A percentile compares a stretch with the other conserved stretches of the same genome.
These are phyloP conservation scores for Cetonia aurata DNA, from an alignment of 2,888 invertebrate genomes.

Conservation along the genomic window DNA sequence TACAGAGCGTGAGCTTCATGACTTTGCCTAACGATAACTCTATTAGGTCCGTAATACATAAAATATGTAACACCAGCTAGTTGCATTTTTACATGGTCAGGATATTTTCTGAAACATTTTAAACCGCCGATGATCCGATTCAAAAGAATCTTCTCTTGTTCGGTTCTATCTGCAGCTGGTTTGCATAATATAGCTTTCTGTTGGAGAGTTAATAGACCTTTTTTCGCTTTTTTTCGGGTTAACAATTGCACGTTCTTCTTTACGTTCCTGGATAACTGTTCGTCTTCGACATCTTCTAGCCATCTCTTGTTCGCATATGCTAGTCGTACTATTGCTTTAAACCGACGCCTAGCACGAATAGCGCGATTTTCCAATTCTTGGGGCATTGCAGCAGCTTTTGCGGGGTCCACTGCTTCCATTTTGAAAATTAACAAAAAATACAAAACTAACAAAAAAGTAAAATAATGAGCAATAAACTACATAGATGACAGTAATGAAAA, in stretches of 20 bases:
- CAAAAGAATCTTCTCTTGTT: conserved; percentile 73
- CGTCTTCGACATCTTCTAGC: conserved; percentile 69
- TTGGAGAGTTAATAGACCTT: conserved; percentile 58
- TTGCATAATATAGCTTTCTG: conserved; percentile 75
- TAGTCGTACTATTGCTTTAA: conserved; percentile 70
- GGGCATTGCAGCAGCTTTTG: conserved; percentile 12
- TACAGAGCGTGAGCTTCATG: conserved; percentile 73
- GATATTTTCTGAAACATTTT: conserved; percentile 74
- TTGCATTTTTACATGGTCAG: conserved; percentile 72
- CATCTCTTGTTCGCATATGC: conserved; percentile 72
- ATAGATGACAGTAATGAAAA: conserved; percentile 1
- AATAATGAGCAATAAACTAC: neutral
- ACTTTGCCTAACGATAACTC: conserved; percentile 74
- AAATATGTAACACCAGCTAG: conserved; percentile 74
- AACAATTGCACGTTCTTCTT: conserved; percentile 68
- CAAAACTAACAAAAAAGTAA: too few species aligned
- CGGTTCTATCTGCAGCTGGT: conserved; percentile 69
- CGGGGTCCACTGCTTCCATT: conserved; percentile 24
- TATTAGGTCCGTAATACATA: conserved; percentile 71
- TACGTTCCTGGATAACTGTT: conserved; percentile 67
- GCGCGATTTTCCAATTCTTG: conserved; percentile 21
- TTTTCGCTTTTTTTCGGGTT: conserved; percentile 58
- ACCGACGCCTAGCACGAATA: conserved; percentile 58
- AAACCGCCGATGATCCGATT: conserved; percentile 72
- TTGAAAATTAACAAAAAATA: neutral